phyloP scores from a whole-genome alignment of 2,888 invertebrate genomes.

The Drosophila pseudotakahashii region DNA sequence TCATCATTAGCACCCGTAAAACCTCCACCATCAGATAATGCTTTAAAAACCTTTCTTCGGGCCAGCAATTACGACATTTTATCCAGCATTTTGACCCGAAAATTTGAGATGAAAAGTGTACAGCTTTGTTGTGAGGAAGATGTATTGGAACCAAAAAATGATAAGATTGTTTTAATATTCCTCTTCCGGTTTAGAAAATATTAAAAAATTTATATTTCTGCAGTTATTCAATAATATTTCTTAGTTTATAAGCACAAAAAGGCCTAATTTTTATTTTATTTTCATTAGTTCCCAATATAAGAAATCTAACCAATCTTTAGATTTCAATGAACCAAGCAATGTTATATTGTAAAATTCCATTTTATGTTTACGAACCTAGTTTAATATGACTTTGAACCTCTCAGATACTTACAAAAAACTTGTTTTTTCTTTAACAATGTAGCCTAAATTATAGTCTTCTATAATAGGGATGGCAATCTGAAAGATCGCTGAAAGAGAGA shows the following conservation, averaged over 20 bases:
- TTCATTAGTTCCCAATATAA: too few species aligned
- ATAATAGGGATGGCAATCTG: conserved; percentile 11
- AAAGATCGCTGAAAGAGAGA: conserved; percentile 14
- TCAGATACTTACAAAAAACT: background rate
- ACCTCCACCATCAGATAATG: conserved; percentile 6
- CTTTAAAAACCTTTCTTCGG: conserved; percentile 13
- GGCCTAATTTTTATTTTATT: too few species aligned
- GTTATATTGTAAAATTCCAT: too few species aligned
- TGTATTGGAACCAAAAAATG: too few species aligned
- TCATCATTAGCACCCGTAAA: conserved; percentile 64
- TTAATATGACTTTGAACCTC: background rate
- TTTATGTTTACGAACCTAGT: background rate
- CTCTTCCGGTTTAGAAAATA: background rate
- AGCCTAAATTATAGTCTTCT: conserved; percentile 10
- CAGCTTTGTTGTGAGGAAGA: background rate
- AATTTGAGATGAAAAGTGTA: background rate
- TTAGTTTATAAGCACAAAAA: background rate
- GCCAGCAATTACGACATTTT: conserved; percentile 48
- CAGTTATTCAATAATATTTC: background rate
- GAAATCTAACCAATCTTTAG: too few species aligned
- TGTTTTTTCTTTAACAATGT: background rate
- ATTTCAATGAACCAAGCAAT: too few species aligned
- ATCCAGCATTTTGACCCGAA: conserved; percentile 18
- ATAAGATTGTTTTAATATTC: too few species aligned
- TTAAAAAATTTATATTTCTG: background rate